Conservation (phyloP, 2,113 vertebrate genomes). For the Lontra canadensis region DNA sequence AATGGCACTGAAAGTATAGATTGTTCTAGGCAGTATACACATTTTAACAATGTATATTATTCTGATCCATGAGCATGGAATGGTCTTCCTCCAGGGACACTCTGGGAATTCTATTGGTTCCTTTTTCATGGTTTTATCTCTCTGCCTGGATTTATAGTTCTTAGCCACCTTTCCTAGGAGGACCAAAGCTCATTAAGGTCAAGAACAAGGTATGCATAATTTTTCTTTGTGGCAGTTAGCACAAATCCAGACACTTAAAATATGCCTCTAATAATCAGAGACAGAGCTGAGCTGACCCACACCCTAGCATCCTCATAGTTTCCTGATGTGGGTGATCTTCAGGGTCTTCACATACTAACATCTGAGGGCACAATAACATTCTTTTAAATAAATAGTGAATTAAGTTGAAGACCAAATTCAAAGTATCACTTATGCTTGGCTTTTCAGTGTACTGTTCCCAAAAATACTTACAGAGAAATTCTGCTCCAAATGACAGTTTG, state of each 20-base stretch:
- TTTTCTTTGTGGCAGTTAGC: neutral
- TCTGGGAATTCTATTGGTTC: neutral
- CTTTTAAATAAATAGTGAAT: neutral
- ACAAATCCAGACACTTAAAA: neutral
- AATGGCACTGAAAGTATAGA: no score
- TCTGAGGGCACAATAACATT: neutral
- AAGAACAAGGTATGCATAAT: neutral
- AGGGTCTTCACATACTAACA: neutral
- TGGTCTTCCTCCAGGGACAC: neutral
- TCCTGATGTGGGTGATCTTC: neutral
- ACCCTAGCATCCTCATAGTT: neutral
- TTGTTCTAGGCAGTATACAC: no score
- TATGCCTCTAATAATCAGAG: neutral
- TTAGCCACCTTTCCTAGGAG: neutral
- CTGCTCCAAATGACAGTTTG: neutral
- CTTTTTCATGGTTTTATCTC: neutral
- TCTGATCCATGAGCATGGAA: no score
- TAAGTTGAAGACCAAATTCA: neutral
- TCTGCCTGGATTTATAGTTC: neutral
- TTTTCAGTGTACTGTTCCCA: neutral
- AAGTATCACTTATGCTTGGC: neutral
- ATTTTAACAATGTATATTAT: no score
- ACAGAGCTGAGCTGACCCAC: neutral
- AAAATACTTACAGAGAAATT: conserved; percentile 28
- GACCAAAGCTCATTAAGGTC: neutral